A percentile compares a stretch with the other conserved stretches of the same genome.
Conservation (phyloP, 2,113 vertebrate genomes). For the Brachyistius frenatus region DNA sequence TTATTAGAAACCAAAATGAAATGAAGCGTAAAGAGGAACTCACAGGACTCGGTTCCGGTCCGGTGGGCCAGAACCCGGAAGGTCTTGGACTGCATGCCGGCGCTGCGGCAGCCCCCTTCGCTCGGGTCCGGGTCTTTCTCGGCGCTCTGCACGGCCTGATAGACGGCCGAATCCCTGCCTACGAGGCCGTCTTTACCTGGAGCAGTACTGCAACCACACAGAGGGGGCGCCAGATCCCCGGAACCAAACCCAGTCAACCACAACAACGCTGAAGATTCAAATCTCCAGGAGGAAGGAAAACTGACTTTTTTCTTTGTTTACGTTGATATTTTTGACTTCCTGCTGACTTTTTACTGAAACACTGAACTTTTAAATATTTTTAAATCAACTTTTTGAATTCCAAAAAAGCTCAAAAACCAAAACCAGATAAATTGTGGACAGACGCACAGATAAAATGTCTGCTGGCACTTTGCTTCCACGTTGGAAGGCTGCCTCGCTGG, state of each 20-base stretch:
- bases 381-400: too few species aligned
- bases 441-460: too few species aligned
- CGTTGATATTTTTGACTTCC: too few species aligned
- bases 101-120: slow-evolving; percentile 88
- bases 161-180: slow-evolving; percentile 93
- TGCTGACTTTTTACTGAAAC: too few species aligned
- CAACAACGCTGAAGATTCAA: not conserved
- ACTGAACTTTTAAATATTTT: too few species aligned
- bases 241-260: slow-evolving; percentile 29
- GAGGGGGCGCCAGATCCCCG: slow-evolving; percentile 68
- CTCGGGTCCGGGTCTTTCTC: slow-evolving; percentile 83
- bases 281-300: too few species aligned
- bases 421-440: too few species aligned
- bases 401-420: too few species aligned
- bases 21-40: slow-evolving; percentile 73
- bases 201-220: slow-evolving; percentile 89
- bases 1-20: too few species aligned
- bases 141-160: slow-evolving; percentile 92
- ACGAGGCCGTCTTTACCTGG: slow-evolving; percentile 88
- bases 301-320: too few species aligned
- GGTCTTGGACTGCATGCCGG: slow-evolving; percentile 91
- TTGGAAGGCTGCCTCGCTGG: too few species aligned
- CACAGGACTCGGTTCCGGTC: slow-evolving; percentile 92
- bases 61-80: slow-evolving; percentile 93
- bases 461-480: too few species aligned